These are phyloP conservation scores for Galeopterus variegatus DNA, from an alignment of 2,113 vertebrate species.

Conservation along the genomic window DNA sequence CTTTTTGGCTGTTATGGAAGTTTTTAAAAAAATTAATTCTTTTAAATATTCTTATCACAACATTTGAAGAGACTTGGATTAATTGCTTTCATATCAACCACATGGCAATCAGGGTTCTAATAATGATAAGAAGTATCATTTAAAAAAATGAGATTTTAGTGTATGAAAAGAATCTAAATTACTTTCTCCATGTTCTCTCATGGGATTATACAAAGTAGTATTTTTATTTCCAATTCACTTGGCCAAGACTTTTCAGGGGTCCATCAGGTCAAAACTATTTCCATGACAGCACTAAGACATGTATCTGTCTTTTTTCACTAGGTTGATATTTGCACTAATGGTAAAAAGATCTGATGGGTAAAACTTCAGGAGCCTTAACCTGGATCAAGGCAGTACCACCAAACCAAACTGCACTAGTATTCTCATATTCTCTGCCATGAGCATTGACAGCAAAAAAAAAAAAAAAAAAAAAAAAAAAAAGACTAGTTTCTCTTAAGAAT, in stretches of 20 bases:
- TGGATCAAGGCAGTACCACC: not conserved
- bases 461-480: not conserved
- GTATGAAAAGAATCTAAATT: not conserved
- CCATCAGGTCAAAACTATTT: not conserved
- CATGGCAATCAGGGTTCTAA: not conserved
- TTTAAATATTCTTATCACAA: constrained; percentile 28
- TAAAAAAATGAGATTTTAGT: constrained; percentile 17
- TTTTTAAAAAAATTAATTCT: not conserved
- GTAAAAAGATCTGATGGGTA: not conserved
- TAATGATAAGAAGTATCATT: not conserved
- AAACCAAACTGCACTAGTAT: not conserved
- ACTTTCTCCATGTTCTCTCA: not conserved
- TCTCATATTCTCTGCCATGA: not conserved
- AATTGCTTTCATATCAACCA: not conserved
- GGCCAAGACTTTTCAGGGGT: not conserved
- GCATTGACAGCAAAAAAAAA: not conserved
- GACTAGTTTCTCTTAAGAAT: not conserved
- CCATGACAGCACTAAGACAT: not conserved
- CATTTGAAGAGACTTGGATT: constrained; percentile 18
- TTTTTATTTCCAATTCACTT: constrained; percentile 32
- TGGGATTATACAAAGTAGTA: not conserved
- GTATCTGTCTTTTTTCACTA: not conserved
- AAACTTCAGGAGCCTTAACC: not conserved
- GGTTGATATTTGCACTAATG: not conserved
- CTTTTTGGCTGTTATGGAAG: not conserved